Conservation (phyloP, 1,140 invertebrate genomes). For the Bombus sibiricus region DNA sequence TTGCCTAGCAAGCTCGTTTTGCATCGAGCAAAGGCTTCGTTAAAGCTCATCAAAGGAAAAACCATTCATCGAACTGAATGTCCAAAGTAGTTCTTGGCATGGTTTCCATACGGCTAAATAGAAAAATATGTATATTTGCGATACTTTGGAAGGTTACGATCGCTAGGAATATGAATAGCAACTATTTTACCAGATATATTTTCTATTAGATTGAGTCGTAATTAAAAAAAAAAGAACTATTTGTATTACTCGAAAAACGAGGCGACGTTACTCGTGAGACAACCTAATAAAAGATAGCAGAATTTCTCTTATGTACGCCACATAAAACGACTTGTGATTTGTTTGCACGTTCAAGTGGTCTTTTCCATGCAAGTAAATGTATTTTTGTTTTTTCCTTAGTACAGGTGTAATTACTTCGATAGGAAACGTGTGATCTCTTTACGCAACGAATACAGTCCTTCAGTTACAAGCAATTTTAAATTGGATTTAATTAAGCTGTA, state of each 20-base stretch:
- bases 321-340: background rate
- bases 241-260: no score
- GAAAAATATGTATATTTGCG: background rate
- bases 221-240: no score
- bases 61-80: constrained; percentile 20
- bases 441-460: background rate
- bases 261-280: no score
- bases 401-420: background rate
- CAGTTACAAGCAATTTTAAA: constrained; percentile 1
- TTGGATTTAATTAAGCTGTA: constrained; percentile 24
- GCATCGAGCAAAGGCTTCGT: constrained; percentile 23
- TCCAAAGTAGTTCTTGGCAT: constrained; percentile 23
- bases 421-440: background rate
- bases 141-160: background rate
- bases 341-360: background rate
- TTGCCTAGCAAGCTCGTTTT: constrained; percentile 53
- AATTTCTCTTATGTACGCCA: background rate
- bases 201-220: no score
- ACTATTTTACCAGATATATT: no score
- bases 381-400: background rate
- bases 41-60: constrained; percentile 39
- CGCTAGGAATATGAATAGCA: no score
- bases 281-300: background rate
- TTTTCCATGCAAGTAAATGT: background rate
- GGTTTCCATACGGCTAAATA: no score